phyloP scores from a whole-genome alignment of 2,888 invertebrate species.

The Ormyrus labotus region DNA sequence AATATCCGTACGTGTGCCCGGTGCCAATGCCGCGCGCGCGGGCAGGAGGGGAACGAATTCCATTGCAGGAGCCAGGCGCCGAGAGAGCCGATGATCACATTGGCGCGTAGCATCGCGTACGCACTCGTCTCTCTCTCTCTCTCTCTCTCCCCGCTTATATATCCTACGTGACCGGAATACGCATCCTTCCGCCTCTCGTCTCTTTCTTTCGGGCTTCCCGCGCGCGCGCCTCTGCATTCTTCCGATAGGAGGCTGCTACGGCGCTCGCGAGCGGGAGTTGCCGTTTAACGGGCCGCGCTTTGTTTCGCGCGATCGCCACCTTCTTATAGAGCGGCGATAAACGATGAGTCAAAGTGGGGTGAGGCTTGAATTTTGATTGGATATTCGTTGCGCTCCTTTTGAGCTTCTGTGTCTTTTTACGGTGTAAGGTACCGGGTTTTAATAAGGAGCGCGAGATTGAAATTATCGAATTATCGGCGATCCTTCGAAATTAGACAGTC shows the following conservation, averaged over 20 bases:
- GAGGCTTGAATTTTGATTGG: too few relatives aligned
- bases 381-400: too few relatives aligned
- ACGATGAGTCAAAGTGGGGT: too few relatives aligned
- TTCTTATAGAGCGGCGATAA: neutral
- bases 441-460: too few relatives aligned
- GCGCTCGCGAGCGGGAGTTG: too few relatives aligned
- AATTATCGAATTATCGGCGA: too few relatives aligned
- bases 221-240: neutral
- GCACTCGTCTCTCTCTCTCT: conserved; percentile 13
- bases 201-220: neutral
- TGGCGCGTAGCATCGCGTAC: conserved; percentile 52
- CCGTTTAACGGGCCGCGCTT: neutral
- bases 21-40: conserved; percentile 45
- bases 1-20: conserved; percentile 57
- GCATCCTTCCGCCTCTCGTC: neutral
- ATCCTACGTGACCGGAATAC: conserved; percentile 41
- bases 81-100: conserved; percentile 41
- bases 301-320: neutral
- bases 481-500: too few relatives aligned
- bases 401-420: too few relatives aligned
- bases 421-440: too few relatives aligned
- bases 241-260: too few relatives aligned
- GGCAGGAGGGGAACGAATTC: neutral
- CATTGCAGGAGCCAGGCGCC: neutral
- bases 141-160: conserved; percentile 36